Conservation (phyloP, 2,113 vertebrate species). For the Podocnemis expansa region DNA sequence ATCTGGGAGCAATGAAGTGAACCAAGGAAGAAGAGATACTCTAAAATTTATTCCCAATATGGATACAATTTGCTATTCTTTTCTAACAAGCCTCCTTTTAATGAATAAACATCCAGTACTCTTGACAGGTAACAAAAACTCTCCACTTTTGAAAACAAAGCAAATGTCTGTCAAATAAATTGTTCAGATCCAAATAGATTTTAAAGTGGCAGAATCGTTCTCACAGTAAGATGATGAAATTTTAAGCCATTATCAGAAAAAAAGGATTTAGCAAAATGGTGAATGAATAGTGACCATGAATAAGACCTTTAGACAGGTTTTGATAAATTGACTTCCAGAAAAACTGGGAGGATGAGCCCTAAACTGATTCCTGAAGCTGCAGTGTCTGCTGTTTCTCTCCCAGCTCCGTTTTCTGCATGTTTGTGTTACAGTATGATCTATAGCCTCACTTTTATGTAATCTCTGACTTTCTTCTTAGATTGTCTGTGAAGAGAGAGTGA, state of each 20-base stretch:
- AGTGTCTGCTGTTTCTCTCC: background rate
- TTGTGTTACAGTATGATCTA: background rate
- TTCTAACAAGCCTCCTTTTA: conserved; percentile 73
- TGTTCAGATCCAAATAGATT: background rate
- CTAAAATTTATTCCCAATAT: conserved; percentile 52
- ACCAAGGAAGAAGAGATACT: background rate
- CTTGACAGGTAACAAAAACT: conserved; percentile 69
- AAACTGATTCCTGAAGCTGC: background rate
- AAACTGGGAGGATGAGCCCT: background rate
- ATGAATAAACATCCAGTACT: conserved; percentile 72
- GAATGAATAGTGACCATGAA: background rate
- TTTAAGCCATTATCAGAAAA: background rate
- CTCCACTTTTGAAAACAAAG: background rate
- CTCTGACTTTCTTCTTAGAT: background rate
- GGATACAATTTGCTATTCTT: conserved; percentile 70
- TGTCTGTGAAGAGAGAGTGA: background rate
- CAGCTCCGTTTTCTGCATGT: background rate
- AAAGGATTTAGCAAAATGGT: background rate
- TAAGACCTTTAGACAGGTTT: background rate
- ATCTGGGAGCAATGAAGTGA: background rate
- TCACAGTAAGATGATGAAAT: background rate
- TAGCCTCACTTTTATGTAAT: background rate
- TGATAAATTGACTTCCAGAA: background rate
- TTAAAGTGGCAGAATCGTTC: background rate
- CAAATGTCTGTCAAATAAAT: background rate